These are phyloP conservation scores for Reticulitermes speratus DNA, from an alignment of 1,140 invertebrate genomes.

Conservation along the genomic window DNA sequence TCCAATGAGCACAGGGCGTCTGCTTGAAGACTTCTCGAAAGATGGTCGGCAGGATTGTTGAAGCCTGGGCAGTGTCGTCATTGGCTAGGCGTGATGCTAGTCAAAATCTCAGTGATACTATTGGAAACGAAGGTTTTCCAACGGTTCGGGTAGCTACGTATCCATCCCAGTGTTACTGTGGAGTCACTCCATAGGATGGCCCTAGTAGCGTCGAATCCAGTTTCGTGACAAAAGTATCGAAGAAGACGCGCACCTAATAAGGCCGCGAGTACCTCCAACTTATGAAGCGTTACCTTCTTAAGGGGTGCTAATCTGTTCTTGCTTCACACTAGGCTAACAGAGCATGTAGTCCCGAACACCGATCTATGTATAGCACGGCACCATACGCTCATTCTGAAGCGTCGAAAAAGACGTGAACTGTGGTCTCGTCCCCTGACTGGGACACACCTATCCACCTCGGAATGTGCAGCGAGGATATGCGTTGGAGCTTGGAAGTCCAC, in stretches of 20 bases:
- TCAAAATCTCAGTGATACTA: background rate
- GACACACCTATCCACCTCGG: too few relatives aligned
- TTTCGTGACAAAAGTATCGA: background rate
- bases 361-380: background rate
- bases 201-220: background rate
- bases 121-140: background rate
- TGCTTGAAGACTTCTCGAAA: background rate
- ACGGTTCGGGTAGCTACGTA: background rate
- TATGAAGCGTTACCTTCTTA: background rate
- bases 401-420: background rate
- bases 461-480: background rate
- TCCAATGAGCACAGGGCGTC: background rate
- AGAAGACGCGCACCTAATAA: background rate
- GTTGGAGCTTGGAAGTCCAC: background rate
- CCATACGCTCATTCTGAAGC: background rate
- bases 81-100: background rate
- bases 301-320: background rate
- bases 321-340: background rate
- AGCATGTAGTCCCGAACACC: too few relatives aligned
- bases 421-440: background rate
- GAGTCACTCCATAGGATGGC: background rate
- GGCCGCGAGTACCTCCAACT: background rate
- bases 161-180: background rate
- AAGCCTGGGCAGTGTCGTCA: background rate
- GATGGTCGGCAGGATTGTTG: slow-evolving; percentile 16